Base-by-base conservation (phyloP, 2,888 invertebrate genomes). In the Hylaea fasciaria region DNA sequence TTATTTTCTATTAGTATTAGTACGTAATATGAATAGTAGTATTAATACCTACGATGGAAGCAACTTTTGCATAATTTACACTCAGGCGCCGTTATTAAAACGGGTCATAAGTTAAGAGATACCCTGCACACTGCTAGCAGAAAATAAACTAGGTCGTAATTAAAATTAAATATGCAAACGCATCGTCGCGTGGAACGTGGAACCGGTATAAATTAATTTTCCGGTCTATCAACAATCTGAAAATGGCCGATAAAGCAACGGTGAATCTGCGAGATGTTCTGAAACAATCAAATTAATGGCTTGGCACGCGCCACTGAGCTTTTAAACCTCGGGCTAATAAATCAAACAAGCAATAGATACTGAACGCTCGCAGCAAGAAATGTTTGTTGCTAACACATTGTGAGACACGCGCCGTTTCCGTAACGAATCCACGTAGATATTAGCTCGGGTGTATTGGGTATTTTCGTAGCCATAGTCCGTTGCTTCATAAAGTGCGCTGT, bases 231-330 rank as follows among this genome's bases (percentile, higher is more conserved):
- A 64, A 65, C 65, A 67, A 74, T 70, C 68, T 69, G 57, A 69
- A 66, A 72, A 51, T 68, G 59, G 71, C 72, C 65, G 69, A 73
- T 68, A 57, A 53, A 58, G 37, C 69, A 74, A 76, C 77, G 74
- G 76, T 72, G 45, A 46, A 29, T 56, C 51, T 59, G 62, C 62
- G 62, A 66, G 69, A 65, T 67, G 50, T 56, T 66, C 69, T 68
- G 61, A 69, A 70, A 69, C 54, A 69, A 69, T 64, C 48, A 64
- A 71, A 69, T 71, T 69, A 71, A 65, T 66, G 54, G 61, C 53
- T 56, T 41, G 57, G 48, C 52, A 65, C 65, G 66, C 61, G 48
- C 59, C 57, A 57, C 17, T 47, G 62, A 66, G 60, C 60, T 62
- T 61, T 68, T 52, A 40, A 56, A 58, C 14, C 13, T 41, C 52